Base-by-base conservation (phyloP, 1,140 invertebrate species). In the Apis cerana region DNA sequence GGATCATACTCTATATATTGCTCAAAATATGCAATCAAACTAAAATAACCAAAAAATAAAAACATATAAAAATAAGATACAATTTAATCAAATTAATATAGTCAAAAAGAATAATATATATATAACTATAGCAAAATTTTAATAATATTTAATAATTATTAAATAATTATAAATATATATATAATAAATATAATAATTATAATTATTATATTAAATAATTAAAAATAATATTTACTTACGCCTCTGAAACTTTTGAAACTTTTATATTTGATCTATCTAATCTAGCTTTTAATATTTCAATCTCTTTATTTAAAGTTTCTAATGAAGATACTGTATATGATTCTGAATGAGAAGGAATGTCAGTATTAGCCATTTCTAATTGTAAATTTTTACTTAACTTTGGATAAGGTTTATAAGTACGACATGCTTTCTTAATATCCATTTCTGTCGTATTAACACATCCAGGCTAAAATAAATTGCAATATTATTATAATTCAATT, bases 401-500 rank as follows among this genome's bases (percentile, higher is more conserved):
- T 62, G 95, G 92, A 74, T 94, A 94, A 17, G 97, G 96, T 90
- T 96, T 96, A 88, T 97, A 97, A 91, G 96, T 97, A 80, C 98
- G 96, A 92, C 98, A 99, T 52, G 98, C 96, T 94, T 99, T 99
- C 92, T 98, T 99, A 58, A 99, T 99, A 94, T 99, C 98, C 91
- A 99, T 95, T 94, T 99, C 99, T 1, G 99, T 99, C 13, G 99
- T 99, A 94, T 99, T 99, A 8, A 99, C 98, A 94, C 98, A 99
- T 43, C 99, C 99, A 59, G 99, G 99, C 97, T 98, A 90, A 78
- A 95, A 84, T 15, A 11, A 12, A 62, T 80, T 64, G 17, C 2
- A 17, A 75, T 23, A 56, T 33, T 21, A 59, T 58, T 12, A 43
- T 21, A 52, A 43, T 48, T 27, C 33, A 43, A 43, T 43, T 43